Conservation (phyloP, 2,888 invertebrate species). For the Oscheius sp. region DNA sequence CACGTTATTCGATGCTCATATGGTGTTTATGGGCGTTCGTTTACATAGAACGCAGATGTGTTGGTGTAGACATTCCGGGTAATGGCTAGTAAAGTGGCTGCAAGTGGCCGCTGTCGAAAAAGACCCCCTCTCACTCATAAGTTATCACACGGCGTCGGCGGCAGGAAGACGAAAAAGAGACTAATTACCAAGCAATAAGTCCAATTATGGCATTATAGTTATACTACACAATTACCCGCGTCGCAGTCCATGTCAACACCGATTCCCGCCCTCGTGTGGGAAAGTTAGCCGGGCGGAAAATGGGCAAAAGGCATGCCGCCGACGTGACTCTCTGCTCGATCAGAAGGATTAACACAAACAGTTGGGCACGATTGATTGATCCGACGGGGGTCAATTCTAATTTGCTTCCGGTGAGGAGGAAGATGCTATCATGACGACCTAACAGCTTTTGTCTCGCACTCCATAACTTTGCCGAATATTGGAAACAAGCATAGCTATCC, state of each 20-base stretch:
- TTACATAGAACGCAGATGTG: constrained; percentile 39
- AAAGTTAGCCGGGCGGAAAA: constrained; percentile 30
- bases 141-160: neutral
- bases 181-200: constrained; percentile 9
- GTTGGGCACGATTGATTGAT: constrained; percentile 15
- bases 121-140: neutral
- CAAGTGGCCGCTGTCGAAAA: neutral
- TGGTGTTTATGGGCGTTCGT: constrained; percentile 38
- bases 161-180: neutral
- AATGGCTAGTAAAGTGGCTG: constrained; percentile 37
- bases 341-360: constrained; percentile 33
- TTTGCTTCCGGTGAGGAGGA: no score
- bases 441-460: neutral
- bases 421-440: neutral
- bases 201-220: constrained; percentile 28
- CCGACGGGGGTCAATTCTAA: constrained; percentile 19
- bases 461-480: no score
- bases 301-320: constrained; percentile 18
- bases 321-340: neutral
- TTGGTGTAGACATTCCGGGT: constrained; percentile 35
- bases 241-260: constrained; percentile 28
- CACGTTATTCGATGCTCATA: constrained; percentile 38
- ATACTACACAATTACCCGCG: constrained; percentile 22
- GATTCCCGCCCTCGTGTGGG: constrained; percentile 19
- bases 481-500: no score